Evolutionary conservation across 1,140 invertebrate genomes (phyloP).

Genomic region (Ostrea denselamellosa): DNA sequence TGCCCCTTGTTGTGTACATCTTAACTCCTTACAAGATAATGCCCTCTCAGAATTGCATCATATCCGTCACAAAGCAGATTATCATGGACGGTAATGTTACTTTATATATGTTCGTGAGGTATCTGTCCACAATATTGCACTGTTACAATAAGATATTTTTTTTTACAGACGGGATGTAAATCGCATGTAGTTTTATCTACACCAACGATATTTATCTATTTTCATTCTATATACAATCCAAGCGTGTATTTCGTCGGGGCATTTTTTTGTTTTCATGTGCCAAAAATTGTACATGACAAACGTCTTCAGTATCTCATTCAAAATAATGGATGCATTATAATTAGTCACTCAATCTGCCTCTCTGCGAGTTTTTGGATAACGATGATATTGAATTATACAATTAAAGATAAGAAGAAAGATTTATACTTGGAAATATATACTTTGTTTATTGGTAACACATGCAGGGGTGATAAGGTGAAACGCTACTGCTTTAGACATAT

Average conservation of each 20-base stretch:
- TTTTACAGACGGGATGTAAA: neutral
- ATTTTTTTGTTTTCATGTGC: neutral
- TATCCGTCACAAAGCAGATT: neutral
- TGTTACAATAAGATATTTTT: neutral
- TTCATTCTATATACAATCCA: too few relatives aligned
- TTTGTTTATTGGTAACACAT: constrained; percentile 31
- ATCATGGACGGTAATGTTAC: neutral
- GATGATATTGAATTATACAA: constrained; percentile 28
- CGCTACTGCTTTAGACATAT: neutral
- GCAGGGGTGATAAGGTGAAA: neutral
- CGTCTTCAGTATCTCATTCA: neutral
- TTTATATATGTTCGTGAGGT: neutral
- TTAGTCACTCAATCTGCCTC: constrained; percentile 18
- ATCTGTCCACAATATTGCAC: neutral
- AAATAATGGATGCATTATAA: constrained; percentile 14
- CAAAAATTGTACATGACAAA: too few relatives aligned
- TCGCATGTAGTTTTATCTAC: neutral
- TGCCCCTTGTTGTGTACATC: neutral
- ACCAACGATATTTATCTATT: too few relatives aligned
- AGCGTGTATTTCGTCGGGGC: neutral
- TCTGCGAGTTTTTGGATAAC: constrained; percentile 20
- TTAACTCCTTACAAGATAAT: constrained; percentile 7
- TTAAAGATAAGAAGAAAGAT: constrained; percentile 30
- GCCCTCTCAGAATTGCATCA: constrained; percentile 17
- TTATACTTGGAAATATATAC: constrained; percentile 12